These are phyloP conservation scores for Orbicella faveolata DNA, from an alignment of 64 coral and sea anemone species.

Conservation along the genomic window DNA sequence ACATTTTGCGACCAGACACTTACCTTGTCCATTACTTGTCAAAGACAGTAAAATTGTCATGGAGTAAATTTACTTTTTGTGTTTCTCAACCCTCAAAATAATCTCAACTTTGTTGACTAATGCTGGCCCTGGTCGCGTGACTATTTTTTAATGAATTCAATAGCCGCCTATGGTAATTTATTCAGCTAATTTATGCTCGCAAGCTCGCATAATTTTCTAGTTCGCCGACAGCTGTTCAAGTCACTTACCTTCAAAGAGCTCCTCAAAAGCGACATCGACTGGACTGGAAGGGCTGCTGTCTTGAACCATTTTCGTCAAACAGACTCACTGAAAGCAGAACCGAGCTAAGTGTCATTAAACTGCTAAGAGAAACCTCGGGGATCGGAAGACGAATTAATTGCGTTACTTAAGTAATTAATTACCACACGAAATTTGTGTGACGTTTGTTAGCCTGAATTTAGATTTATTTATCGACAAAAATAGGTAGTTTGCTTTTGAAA, in stretches of 20 bases:
- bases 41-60: background rate
- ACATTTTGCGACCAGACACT: background rate
- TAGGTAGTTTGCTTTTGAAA: background rate
- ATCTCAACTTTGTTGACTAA: background rate
- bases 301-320: background rate
- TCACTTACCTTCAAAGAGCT: constrained; percentile 64
- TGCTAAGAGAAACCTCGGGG: background rate
- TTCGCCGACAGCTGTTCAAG: background rate
- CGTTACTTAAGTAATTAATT: constrained; percentile 17
- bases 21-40: background rate
- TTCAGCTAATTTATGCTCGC: background rate
- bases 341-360: background rate
- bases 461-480: background rate
- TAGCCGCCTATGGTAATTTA: background rate
- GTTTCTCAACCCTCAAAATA: background rate
- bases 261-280: constrained; percentile 64
- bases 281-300: constrained; percentile 34
- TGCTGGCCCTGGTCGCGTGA: background rate
- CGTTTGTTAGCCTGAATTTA: background rate
- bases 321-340: background rate
- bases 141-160: constrained; percentile 4
- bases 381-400: background rate
- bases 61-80: background rate
- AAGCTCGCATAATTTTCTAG: constrained; percentile 19
- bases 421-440: background rate